Conservation (phyloP, 2,797 vertebrate genomes). For the Premnoplex brunnescens region DNA sequence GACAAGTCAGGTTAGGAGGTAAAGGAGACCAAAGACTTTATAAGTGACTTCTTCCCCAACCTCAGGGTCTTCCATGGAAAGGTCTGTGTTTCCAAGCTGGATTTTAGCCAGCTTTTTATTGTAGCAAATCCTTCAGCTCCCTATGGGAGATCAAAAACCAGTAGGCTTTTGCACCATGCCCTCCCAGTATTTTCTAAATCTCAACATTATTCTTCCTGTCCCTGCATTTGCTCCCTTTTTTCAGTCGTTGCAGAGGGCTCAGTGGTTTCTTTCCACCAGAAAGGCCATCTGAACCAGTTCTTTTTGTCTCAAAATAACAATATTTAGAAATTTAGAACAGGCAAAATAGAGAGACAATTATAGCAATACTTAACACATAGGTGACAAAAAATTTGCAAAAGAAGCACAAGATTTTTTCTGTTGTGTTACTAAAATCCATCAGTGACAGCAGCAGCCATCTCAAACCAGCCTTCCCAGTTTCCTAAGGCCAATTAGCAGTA, state of each 20-base stretch:
- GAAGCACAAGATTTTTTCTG: not conserved
- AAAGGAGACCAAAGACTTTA: not conserved
- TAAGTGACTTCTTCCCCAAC: not conserved
- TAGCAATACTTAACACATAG: not conserved
- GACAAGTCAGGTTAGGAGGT: not conserved
- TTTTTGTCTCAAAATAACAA: not conserved
- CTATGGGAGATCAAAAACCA: not conserved
- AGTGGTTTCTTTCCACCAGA: not conserved
- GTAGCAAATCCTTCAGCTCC: not conserved
- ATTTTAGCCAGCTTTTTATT: not conserved
- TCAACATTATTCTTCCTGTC: not conserved
- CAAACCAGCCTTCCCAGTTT: not conserved
- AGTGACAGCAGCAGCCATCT: not conserved
- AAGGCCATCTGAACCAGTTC: not conserved
- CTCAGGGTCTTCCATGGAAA: not conserved
- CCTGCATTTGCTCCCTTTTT: not conserved
- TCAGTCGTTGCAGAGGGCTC: not conserved
- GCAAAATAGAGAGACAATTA: not conserved
- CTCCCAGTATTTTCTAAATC: not conserved
- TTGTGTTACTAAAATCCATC: not conserved
- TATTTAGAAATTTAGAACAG: not conserved
- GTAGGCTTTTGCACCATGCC: fast-evolving
- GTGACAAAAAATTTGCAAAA: not conserved
- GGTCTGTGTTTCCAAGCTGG: not conserved
- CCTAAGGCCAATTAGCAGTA: not conserved